Conservation (phyloP, 2,113 vertebrate genomes). For the Callipepla californica region DNA sequence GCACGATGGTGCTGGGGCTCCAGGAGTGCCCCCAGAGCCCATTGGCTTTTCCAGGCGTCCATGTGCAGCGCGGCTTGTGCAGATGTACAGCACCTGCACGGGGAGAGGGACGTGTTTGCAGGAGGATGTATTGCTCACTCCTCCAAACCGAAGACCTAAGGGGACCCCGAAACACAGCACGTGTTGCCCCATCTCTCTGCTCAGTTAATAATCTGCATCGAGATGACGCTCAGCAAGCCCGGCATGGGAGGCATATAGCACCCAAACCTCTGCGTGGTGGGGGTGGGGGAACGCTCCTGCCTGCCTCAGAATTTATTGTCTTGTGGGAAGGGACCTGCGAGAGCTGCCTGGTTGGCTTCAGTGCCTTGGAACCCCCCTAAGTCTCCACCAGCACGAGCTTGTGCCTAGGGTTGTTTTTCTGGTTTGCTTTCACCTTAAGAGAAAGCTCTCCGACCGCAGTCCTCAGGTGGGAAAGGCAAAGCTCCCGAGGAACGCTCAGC, state of each 20-base stretch:
- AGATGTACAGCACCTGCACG: background rate
- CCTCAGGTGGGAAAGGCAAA: background rate
- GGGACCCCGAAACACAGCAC: background rate
- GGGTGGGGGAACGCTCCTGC: rapidly evolving
- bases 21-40: rapidly evolving
- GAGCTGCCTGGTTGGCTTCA: background rate
- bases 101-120: background rate
- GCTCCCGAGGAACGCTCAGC: background rate
- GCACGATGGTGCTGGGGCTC: background rate
- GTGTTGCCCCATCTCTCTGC: background rate
- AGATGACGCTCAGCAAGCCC: background rate
- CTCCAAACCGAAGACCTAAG: background rate
- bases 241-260: constrained; percentile 24
- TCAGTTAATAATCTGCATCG: background rate
- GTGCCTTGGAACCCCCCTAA: background rate
- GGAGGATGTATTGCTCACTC: background rate
- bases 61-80: background rate
- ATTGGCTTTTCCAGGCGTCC: background rate
- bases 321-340: rapidly evolving
- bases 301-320: background rate
- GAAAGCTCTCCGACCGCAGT: rapidly evolving
- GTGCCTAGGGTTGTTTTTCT: rapidly evolving
- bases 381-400: rapidly evolving
- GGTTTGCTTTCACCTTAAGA: rapidly evolving
- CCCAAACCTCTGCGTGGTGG: background rate